Evolutionary conservation across 2,888 invertebrate genomes (phyloP).

Genomic region (Protophormia terraenovae): DNA sequence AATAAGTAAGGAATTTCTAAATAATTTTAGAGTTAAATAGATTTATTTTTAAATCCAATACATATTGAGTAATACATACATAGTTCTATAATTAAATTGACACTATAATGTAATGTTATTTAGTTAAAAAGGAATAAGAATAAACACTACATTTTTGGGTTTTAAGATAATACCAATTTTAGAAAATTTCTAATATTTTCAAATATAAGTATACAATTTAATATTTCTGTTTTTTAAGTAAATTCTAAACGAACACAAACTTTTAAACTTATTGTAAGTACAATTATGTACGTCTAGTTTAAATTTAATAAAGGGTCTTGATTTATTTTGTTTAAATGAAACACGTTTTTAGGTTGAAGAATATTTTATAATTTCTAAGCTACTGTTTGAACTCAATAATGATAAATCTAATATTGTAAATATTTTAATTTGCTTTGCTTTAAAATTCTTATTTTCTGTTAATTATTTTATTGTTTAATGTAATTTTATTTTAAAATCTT

Average conservation of each 20-base stretch:
- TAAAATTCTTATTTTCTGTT: constrained; percentile 27
- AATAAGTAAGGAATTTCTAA: background rate
- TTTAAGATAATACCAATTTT: constrained; percentile 10
- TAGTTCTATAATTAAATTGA: constrained; percentile 32
- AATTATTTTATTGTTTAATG: constrained; percentile 5
- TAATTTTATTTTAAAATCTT: constrained; percentile 51
- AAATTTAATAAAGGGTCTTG: background rate
- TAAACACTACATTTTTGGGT: constrained; percentile 5
- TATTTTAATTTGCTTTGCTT: constrained; percentile 23
- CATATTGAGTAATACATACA: background rate
- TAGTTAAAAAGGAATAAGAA: background rate
- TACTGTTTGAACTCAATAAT: constrained; percentile 46
- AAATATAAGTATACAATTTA: background rate
- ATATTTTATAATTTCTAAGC: constrained; percentile 29
- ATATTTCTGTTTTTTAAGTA: background rate
- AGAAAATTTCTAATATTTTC: background rate
- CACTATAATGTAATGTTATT: constrained; percentile 3
- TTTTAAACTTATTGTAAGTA: constrained; percentile 5
- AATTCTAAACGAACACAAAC: constrained; percentile 36
- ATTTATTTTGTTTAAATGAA: constrained; percentile 21
- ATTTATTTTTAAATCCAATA: background rate
- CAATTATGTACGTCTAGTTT: background rate
- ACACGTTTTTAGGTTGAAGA: constrained; percentile 33
- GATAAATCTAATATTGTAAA: constrained; percentile 40
- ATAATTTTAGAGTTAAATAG: background rate